phyloP scores from a whole-genome alignment of 2,797 vertebrate species.

The Rhinophrynus dorsalis region DNA sequence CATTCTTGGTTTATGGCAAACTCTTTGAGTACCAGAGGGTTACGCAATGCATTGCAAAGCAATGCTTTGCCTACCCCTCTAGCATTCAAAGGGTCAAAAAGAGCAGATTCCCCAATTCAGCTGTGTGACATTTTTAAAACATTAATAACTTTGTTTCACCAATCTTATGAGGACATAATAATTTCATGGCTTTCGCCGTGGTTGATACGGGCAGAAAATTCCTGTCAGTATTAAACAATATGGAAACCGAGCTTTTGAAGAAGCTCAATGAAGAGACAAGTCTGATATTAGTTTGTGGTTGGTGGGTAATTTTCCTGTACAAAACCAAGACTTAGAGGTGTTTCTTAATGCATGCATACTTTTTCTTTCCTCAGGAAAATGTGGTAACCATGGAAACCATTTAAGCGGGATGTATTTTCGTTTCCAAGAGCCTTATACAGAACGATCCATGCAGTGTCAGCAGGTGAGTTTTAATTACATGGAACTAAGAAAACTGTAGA shows the following conservation, averaged over 20 bases:
- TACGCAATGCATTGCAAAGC: no score
- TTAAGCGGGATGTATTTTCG: constrained; percentile 59
- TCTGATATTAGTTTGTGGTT: constrained; percentile 56
- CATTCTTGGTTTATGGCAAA: no score
- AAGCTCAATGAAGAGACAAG: constrained; percentile 52
- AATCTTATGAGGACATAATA: background rate
- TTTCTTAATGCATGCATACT: constrained; percentile 55
- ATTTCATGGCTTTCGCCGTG: background rate
- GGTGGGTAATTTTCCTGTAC: constrained; percentile 47
- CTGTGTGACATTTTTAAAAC: background rate
- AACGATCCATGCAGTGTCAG: constrained; percentile 48
- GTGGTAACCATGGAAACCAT: constrained; percentile 73
- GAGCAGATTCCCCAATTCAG: background rate
- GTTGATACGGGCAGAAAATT: background rate
- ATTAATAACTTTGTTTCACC: background rate
- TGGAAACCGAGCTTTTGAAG: constrained; percentile 1
- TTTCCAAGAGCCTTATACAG: constrained; percentile 58
- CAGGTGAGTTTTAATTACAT: constrained; percentile 52
- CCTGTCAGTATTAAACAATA: background rate
- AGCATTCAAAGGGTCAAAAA: no score
- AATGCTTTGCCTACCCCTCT: no score
- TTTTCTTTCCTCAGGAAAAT: constrained; percentile 63
- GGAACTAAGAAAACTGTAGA: background rate
- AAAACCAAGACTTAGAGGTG: constrained; percentile 54
- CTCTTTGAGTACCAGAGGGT: no score